A percentile compares a stretch with the other conserved stretches of the same genome.
Evolutionary conservation across 2,888 invertebrate species (phyloP).

Genomic region (Sarcophaga rosellei): DNA sequence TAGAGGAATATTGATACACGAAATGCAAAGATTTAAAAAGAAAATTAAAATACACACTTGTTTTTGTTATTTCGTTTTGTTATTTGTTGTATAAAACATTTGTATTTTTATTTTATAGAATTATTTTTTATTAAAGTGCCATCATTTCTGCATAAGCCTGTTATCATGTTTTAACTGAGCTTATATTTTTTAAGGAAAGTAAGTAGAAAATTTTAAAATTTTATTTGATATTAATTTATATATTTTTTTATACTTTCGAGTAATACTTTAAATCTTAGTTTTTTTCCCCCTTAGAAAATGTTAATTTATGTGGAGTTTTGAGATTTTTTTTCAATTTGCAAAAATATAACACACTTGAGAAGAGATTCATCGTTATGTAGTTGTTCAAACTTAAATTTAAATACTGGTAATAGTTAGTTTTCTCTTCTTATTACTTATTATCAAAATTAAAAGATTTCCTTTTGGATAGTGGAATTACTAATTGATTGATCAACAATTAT

Average conservation of each 20-base stretch:
- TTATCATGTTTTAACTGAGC: neutral
- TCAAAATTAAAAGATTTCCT: constrained; percentile 25
- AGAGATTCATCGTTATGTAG: constrained; percentile 6
- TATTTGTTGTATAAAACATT: neutral
- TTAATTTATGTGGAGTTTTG: neutral
- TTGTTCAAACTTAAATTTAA: constrained; percentile 3
- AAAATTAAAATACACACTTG: neutral
- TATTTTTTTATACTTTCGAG: neutral
- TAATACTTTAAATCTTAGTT: constrained; percentile 23
- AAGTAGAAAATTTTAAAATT: neutral
- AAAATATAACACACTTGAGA: constrained; percentile 10
- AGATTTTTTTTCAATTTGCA: constrained; percentile 18
- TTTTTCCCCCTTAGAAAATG: neutral
- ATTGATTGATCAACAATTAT: constrained; percentile 54
- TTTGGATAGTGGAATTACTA: neutral
- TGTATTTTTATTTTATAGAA: neutral
- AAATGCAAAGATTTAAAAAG: neutral
- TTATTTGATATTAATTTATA: neutral
- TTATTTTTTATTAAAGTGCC: neutral
- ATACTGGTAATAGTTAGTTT: constrained; percentile 9
- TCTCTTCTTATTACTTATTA: too few relatives aligned
- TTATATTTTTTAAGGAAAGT: neutral
- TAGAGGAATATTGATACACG: neutral
- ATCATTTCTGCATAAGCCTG: neutral
- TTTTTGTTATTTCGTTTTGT: neutral